phyloP scores from a whole-genome alignment of 2,113 vertebrate genomes.

The Tychaedon coryphoeus region DNA sequence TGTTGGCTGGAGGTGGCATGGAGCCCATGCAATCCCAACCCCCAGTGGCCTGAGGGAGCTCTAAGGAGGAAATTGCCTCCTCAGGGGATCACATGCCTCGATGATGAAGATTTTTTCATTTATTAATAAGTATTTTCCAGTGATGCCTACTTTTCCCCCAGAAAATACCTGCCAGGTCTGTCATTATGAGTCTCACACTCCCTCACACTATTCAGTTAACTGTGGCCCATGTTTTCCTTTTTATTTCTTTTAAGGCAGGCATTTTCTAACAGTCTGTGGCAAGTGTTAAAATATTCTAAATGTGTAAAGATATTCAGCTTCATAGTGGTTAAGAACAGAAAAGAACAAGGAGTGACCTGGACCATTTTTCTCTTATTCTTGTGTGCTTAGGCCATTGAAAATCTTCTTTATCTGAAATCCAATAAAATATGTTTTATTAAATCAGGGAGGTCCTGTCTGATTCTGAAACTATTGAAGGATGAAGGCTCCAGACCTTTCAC shows the following conservation, averaged over 20 bases:
- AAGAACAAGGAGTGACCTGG: neutral
- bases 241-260: neutral
- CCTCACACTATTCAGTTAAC: neutral
- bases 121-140: neutral
- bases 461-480: neutral
- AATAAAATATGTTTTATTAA: neutral
- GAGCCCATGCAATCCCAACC: accelerated
- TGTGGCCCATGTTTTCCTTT: neutral
- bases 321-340: neutral
- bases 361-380: neutral
- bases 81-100: accelerated
- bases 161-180: neutral
- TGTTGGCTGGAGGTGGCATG: accelerated
- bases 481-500: neutral
- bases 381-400: neutral
- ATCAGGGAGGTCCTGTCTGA: neutral
- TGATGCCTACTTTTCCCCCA: neutral
- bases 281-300: neutral
- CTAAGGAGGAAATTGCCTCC: neutral
- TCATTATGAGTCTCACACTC: neutral
- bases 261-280: neutral
- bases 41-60: neutral
- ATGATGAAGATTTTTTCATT: neutral
- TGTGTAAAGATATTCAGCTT: neutral
- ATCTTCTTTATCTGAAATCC: neutral